Evolutionary conservation across 2,888 invertebrate genomes (phyloP).

Genomic region (Protula sp.): DNA sequence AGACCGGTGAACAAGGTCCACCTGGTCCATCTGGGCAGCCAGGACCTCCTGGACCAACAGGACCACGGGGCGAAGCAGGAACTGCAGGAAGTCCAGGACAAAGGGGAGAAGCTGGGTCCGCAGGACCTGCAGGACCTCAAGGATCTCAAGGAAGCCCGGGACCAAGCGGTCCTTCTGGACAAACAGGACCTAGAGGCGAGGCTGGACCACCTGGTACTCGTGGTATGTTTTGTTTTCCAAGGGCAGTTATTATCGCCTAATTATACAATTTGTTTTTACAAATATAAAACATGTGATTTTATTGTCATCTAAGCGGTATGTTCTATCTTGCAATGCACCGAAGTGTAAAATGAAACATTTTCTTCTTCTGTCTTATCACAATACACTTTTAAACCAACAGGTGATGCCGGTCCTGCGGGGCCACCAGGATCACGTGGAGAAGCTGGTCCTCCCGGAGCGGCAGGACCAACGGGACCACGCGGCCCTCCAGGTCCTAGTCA

Average conservation of each 20-base stretch:
- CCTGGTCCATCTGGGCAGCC: conserved; percentile 8
- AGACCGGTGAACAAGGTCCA: conserved; percentile 2
- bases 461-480: conserved; percentile 5
- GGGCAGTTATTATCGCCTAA: too few species aligned
- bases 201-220: conserved; percentile 6
- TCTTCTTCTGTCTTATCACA: too few species aligned
- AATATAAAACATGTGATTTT: too few species aligned
- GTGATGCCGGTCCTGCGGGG: neutral
- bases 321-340: too few species aligned
- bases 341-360: too few species aligned
- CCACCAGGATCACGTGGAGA: neutral
- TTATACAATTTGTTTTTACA: too few species aligned
- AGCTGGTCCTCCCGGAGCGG: conserved; percentile 2
- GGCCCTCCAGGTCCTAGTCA: conserved; percentile 8
- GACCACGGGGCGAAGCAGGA: neutral
- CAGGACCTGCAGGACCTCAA: neutral
- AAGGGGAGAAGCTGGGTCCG: too few species aligned
- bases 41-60: conserved; percentile 1
- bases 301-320: too few species aligned
- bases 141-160: conserved; percentile 5
- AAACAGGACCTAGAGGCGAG: conserved; percentile 7
- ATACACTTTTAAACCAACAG: neutral
- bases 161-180: conserved; percentile 24
- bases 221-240: conserved; percentile 2
- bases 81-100: conserved; percentile 1